Evolutionary conservation across 2,888 invertebrate genomes (phyloP).

Genomic region (Neoitamus cyanurus): DNA sequence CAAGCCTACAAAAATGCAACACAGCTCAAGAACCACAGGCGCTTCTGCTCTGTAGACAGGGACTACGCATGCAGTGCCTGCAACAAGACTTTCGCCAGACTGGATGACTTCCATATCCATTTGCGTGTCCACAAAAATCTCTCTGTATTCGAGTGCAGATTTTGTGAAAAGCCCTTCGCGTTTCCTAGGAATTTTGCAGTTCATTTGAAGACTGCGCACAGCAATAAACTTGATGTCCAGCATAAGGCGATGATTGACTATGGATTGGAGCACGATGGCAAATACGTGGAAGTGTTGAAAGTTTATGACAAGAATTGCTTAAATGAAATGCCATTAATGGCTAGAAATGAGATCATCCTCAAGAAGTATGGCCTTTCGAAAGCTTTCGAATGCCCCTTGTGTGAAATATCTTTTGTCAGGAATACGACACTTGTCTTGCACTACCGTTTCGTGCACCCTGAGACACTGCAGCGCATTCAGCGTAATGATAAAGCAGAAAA

Average conservation of each 20-base stretch:
- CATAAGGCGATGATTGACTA: slow-evolving; percentile 10
- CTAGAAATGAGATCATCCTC: background rate
- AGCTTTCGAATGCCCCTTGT: slow-evolving; percentile 43
- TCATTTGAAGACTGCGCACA: slow-evolving; percentile 39
- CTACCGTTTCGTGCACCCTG: slow-evolving; percentile 47
- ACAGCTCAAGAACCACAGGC: slow-evolving; percentile 17
- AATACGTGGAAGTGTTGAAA: background rate
- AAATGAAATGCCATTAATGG: background rate
- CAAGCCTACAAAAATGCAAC: background rate
- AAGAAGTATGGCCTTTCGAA: background rate
- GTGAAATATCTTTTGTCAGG: slow-evolving; percentile 48
- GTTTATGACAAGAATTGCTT: background rate
- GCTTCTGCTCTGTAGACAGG: background rate
- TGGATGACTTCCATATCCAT: slow-evolving; percentile 48
- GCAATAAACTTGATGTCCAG: background rate
- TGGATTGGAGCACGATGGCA: background rate
- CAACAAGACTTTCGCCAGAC: slow-evolving; percentile 32
- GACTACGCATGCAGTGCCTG: slow-evolving; percentile 39
- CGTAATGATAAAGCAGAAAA: background rate
- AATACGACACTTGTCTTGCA: slow-evolving; percentile 49
- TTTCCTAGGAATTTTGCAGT: slow-evolving; percentile 27
- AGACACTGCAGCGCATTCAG: background rate
- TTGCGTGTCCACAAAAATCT: slow-evolving; percentile 40
- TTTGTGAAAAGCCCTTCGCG: slow-evolving; percentile 45
- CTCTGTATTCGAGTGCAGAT: slow-evolving; percentile 38